Evolutionary conservation across 2,888 invertebrate genomes (phyloP).

Genomic region (Pelosia muscerda): DNA sequence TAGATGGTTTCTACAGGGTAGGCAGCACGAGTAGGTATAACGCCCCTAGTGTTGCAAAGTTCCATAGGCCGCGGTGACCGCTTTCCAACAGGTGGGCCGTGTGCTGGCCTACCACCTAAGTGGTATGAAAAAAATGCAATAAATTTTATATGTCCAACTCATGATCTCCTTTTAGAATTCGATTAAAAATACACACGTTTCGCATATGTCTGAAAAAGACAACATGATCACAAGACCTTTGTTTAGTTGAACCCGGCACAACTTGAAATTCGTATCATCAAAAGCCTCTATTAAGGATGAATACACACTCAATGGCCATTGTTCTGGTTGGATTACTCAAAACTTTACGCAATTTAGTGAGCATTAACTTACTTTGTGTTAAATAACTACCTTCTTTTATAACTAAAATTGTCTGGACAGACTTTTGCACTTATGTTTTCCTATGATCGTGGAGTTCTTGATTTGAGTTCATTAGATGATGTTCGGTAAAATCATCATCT

Average conservation of each 20-base stretch:
- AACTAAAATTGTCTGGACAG: background rate
- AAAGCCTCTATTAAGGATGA: slow-evolving; percentile 3
- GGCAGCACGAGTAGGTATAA: no score
- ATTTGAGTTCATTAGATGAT: no score
- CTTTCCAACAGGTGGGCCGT: no score
- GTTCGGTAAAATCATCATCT: background rate
- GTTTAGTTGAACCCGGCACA: background rate
- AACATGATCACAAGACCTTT: background rate
- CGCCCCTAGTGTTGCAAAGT: no score
- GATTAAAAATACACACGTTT: background rate
- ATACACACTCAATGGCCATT: background rate
- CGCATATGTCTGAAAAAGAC: background rate
- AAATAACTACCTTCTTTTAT: background rate
- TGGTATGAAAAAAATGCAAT: no score
- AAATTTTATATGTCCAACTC: no score
- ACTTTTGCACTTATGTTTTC: background rate
- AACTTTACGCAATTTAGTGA: background rate
- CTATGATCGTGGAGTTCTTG: no score
- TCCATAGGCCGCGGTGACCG: no score
- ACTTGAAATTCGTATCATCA: slow-evolving; percentile 2
- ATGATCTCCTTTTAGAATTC: background rate
- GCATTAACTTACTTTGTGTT: background rate
- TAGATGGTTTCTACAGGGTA: no score
- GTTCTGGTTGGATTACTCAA: slow-evolving; percentile 4
- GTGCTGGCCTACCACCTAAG: no score